Base-by-base conservation (phyloP, 2,888 invertebrate genomes). In the Troides helena region DNA sequence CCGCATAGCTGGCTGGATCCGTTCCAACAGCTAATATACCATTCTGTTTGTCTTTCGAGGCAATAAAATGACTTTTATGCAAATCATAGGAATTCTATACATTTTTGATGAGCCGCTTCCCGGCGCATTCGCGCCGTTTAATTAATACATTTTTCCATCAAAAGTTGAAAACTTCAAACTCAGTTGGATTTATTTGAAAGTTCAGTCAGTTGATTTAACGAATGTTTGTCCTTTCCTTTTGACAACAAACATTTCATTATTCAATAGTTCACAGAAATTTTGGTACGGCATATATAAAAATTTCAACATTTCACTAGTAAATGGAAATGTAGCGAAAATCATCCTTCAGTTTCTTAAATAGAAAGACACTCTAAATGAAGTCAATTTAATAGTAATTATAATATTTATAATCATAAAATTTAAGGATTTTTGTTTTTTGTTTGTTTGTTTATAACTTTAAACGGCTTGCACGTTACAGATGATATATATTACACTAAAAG, bases 31-130 rank as follows among this genome's bases (percentile, higher is more conserved):
- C 89, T 92, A 91, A 92, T 90, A 91, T 90, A 81, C 87, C 85
- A 89, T 89, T 92, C 91, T 91, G 91, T 92, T 92, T 92, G 92
- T 92, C 92, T 92, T 92, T 85, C 88, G 90, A 87, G 83, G 88
- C 91, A 92, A 92, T 92, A 92, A 92, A 92, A 92, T 92, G 92
- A 91, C 90, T 92, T 92, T 92, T 92, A 92, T 92, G 92, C 90
- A 91, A 92, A 92, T 92, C 87, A 89, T 91, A 89, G 88, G 92
- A 91, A 92, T 92, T 92, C 92, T 90, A 92, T 92, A 92, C 92
- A 92, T 92, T 92, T 92, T 91, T 92, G 91, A 92, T 92, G 92
- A 92, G 92, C 83, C 81, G 74, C 80, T 77, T 82, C 80, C 75
- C 74, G 84, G 86, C 88, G 88, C 85, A 86, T 90, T 83, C 83